Conservation (phyloP, 2,888 invertebrate genomes). For the Lithosia quadra region DNA sequence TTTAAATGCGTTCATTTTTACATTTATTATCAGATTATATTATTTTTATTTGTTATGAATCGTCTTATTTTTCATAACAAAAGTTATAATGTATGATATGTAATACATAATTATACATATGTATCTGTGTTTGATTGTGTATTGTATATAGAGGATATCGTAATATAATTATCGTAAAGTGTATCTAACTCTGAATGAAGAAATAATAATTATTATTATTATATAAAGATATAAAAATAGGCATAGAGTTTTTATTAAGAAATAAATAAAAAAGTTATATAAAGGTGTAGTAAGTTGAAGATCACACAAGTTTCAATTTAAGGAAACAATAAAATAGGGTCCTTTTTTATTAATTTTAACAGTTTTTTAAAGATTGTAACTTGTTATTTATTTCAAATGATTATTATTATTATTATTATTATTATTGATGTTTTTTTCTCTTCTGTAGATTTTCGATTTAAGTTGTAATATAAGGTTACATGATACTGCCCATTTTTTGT, state of each 20-base stretch:
- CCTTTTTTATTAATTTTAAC: constrained; percentile 83
- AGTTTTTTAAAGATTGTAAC: constrained; percentile 82
- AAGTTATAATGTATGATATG: constrained; percentile 55
- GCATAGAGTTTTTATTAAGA: constrained; percentile 86
- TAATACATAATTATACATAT: constrained; percentile 59
- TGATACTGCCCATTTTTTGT: constrained; percentile 83
- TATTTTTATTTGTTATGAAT: constrained; percentile 55
- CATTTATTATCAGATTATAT: constrained; percentile 52
- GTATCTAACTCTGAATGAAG: constrained; percentile 83
- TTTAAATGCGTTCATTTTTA: constrained; percentile 72
- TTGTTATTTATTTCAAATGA: constrained; percentile 87
- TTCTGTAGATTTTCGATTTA: constrained; percentile 79
- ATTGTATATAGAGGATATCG: constrained; percentile 68
- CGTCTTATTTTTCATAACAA: constrained; percentile 55
- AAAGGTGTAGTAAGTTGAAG: constrained; percentile 76
- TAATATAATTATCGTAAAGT: constrained; percentile 81
- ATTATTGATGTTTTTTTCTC: constrained; percentile 70
- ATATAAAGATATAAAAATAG: constrained; percentile 86
- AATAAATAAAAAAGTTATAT: constrained; percentile 81
- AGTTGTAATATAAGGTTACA: constrained; percentile 83
- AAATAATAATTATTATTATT: constrained; percentile 85
- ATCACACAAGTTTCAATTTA: constrained; percentile 80
- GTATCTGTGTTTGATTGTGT: constrained; percentile 61
- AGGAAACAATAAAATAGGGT: constrained; percentile 71
- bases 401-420: constrained; percentile 85